Percentiles rank a stretch among this genome's conserved stretches.
Conservation (phyloP, 1,140 invertebrate genomes). For the Lepidurus apus region DNA sequence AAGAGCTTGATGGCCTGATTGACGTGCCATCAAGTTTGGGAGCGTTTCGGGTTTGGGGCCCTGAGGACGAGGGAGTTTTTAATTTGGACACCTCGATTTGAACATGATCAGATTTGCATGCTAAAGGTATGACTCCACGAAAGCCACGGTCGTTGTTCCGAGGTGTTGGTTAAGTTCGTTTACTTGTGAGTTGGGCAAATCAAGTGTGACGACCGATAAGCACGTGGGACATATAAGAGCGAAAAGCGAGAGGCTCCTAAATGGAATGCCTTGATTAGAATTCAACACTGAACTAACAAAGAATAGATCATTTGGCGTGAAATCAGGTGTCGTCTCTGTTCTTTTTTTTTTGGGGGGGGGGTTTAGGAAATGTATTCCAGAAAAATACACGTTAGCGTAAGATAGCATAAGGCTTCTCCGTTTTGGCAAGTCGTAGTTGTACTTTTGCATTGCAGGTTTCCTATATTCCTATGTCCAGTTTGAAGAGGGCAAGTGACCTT, state of each 20-base stretch:
- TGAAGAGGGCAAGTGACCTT: neutral
- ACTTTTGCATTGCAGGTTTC: neutral
- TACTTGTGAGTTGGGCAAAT: neutral
- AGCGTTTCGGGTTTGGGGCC: too few species aligned
- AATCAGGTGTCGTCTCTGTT: neutral
- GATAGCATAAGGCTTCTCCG: neutral
- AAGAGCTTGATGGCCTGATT: neutral
- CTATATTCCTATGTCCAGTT: neutral
- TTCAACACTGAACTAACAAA: constrained; percentile 19
- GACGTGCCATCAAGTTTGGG: neutral
- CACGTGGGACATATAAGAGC: constrained; percentile 7
- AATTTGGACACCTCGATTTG: constrained; percentile 1
- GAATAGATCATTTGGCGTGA: constrained; percentile 10
- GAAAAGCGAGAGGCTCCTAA: neutral
- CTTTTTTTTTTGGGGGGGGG: too few species aligned
- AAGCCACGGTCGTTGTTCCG: neutral
- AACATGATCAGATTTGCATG: neutral
- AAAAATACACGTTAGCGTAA: neutral
- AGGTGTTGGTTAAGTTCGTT: neutral
- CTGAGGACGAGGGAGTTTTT: too few species aligned
- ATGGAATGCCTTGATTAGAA: constrained; percentile 13
- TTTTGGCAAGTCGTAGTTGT: constrained; percentile 1
- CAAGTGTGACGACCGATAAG: constrained; percentile 21
- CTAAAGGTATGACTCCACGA: constrained; percentile 18
- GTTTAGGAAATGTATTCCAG: neutral